phyloP scores from a whole-genome alignment of 2,113 vertebrate species.

The Esox niger region DNA sequence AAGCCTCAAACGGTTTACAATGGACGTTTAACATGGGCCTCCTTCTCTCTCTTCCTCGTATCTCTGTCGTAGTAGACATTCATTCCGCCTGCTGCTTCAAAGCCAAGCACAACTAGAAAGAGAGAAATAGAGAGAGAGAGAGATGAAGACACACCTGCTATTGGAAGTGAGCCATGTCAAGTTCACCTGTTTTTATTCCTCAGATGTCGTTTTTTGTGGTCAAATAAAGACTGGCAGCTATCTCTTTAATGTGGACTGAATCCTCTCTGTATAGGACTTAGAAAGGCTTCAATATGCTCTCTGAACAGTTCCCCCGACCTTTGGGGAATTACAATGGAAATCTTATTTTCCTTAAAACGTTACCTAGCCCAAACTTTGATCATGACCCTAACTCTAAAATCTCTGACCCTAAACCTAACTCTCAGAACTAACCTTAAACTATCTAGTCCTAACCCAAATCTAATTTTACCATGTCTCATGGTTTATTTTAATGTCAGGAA shows the following conservation, averaged over 20 bases:
- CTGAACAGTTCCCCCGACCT: constrained; percentile 7
- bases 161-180: constrained; percentile 51
- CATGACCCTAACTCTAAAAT: too few species aligned
- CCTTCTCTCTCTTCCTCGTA: constrained; percentile 29
- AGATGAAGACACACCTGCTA: constrained; percentile 31
- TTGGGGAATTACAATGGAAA: too few species aligned
- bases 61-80: constrained; percentile 34
- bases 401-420: too few species aligned
- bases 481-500: too few species aligned
- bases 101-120: constrained; percentile 14
- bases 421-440: too few species aligned
- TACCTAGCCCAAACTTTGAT: too few species aligned
- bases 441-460: too few species aligned
- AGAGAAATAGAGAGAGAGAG: not conserved
- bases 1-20: constrained; percentile 53
- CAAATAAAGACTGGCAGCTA: constrained; percentile 48
- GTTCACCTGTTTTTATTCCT: constrained; percentile 60
- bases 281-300: constrained; percentile 6
- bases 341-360: too few species aligned
- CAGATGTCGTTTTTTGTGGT: constrained; percentile 48
- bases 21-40: constrained; percentile 58
- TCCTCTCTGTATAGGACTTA: constrained; percentile 44
- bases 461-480: too few species aligned
- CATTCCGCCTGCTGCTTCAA: constrained; percentile 46
- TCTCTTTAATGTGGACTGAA: constrained; percentile 43